Evolutionary conservation across 2,113 vertebrate genomes (phyloP), one percentile per base, ranked within the genome.

Genomic region (Nettapus auritus): DNA sequence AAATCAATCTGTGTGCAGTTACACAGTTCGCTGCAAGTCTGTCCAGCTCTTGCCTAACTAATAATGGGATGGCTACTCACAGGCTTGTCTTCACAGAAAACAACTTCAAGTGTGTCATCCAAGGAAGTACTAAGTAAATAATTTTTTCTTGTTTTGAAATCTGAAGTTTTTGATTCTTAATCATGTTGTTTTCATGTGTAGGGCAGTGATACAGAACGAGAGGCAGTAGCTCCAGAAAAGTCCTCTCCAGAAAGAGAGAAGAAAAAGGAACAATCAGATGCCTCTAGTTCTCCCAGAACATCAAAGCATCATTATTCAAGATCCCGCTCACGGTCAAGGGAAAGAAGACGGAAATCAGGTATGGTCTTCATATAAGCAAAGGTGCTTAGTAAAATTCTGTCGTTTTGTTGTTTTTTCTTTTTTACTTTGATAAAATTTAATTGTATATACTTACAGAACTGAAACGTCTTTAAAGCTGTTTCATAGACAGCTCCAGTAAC

Each of bases 221-320:
- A 98, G 46, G 98, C 97, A 91, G 90, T 98, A 92, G 97, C 91
- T 78, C 97, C 97, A 68, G 99, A 98, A 96, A 98, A 98, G 78
- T 97, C 97, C 25, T 98, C 98, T 64, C 98, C 98, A 70, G 98
- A 98, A 93, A 97, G 97, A 93, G 98, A 99, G 82, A 99, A 98
- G 96, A 98, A 98, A 96, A 99, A 98, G 96, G 98, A 98, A 62
- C 98, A 95, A n/a, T 98, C 98, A 96, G 99, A 99, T 95, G 97
- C 98, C 42, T 99, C 99, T 57, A 98, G 98, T 97, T 99, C 98
- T 86, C 99, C 99, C 80, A 98, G 98, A 98, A 97, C 98, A 83
- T 98, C 98, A 90, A 99, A 99, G 97, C 99, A 99, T 94, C 98
- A 99, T 95, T 98, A 98, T 80, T 99, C 99, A 85, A 98, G 98